A percentile compares a stretch with the other conserved stretches of the same genome.
Evolutionary conservation across 92 coral and sea anemone genomes (phyloP).

Genomic region (Blastomussa wellsi): DNA sequence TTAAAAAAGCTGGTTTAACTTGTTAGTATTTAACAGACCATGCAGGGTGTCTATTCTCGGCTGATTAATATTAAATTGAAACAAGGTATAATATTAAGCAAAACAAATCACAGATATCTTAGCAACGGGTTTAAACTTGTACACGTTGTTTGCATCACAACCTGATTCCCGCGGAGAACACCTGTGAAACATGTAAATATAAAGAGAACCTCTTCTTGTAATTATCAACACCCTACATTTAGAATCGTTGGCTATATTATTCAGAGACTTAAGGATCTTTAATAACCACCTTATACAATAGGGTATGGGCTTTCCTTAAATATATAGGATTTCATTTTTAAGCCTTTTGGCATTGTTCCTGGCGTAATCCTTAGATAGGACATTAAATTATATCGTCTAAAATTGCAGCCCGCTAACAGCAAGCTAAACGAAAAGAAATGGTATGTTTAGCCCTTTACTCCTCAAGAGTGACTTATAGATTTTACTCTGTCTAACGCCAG

Average conservation of each 20-base stretch:
- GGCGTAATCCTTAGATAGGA: too few relatives aligned
- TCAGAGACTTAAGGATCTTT: neutral
- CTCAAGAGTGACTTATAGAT: too few relatives aligned
- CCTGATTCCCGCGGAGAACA: neutral
- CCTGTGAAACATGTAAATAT: neutral
- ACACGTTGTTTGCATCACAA: slow-evolving; percentile 1
- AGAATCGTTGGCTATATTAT: neutral
- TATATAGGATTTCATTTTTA: too few relatives aligned
- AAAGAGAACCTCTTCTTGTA: neutral
- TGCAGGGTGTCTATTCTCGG: neutral
- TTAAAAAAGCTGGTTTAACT: neutral
- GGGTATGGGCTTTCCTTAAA: too few relatives aligned
- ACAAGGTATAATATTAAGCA: neutral
- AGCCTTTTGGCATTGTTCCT: too few relatives aligned
- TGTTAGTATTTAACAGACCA: neutral
- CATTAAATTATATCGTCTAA: too few relatives aligned
- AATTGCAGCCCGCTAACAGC: too few relatives aligned
- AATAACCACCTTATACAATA: neutral
- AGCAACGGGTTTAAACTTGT: neutral
- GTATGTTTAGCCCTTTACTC: too few relatives aligned
- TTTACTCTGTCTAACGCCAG: too few relatives aligned
- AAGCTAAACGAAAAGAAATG: too few relatives aligned
- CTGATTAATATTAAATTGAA: neutral
- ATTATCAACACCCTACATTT: neutral
- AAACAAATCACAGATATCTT: slow-evolving; percentile 1